Evolutionary conservation across 2,888 invertebrate species (phyloP).

Genomic region (Calephelis perditalis): DNA sequence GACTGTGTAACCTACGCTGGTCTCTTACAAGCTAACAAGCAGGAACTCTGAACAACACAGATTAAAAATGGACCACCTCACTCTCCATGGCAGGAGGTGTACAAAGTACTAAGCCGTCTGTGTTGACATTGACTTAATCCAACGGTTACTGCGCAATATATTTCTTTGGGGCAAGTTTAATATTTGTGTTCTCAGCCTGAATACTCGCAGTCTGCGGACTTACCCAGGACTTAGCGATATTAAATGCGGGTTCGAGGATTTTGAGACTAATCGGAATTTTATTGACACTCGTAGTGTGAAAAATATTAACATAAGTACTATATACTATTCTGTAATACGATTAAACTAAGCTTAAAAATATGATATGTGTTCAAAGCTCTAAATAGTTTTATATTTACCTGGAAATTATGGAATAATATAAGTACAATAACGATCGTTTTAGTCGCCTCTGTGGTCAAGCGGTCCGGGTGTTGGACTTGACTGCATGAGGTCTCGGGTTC

Average conservation of each 20-base stretch:
- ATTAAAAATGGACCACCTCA: background rate
- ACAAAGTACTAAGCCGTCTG: slow-evolving; percentile 32
- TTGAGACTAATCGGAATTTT: slow-evolving; percentile 27
- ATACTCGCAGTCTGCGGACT: slow-evolving; percentile 41
- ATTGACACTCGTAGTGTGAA: slow-evolving; percentile 24
- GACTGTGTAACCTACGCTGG: no score
- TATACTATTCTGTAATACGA: background rate
- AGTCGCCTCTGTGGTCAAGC: no score
- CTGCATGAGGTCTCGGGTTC: no score
- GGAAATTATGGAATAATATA: no score
- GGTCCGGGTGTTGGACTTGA: no score
- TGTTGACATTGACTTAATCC: slow-evolving; percentile 58
- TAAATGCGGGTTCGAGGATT: slow-evolving; percentile 44
- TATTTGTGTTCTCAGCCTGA: slow-evolving; percentile 56
- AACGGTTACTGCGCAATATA: slow-evolving; percentile 51
- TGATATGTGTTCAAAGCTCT: no score
- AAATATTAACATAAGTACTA: slow-evolving; percentile 9
- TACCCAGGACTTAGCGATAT: slow-evolving; percentile 40
- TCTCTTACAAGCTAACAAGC: no score
- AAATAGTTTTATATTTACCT: no score
- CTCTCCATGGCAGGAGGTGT: slow-evolving; percentile 19
- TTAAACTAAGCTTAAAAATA: background rate
- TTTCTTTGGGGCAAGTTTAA: slow-evolving; percentile 64
- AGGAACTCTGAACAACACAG: no score
- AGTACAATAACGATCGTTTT: no score